Percentiles rank a stretch among this genome's conserved stretches.
Evolutionary conservation across 2,888 invertebrate species (phyloP).

Genomic region (Apotomis betuletana): DNA sequence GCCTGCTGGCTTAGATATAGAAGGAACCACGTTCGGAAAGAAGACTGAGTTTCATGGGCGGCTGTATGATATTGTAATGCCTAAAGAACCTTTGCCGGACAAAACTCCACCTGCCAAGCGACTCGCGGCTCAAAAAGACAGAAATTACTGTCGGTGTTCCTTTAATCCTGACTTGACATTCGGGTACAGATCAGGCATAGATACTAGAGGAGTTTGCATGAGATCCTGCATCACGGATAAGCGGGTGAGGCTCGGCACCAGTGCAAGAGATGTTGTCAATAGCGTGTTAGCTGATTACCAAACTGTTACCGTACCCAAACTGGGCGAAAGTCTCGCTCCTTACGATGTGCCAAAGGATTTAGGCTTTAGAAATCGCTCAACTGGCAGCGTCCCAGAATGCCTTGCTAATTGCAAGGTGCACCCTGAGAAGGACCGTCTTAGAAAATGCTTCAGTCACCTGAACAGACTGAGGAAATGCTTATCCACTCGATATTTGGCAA

Average conservation of each 20-base stretch:
- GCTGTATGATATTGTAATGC: slow-evolving; percentile 72
- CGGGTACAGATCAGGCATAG: slow-evolving; percentile 71
- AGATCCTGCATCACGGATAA: slow-evolving; percentile 73
- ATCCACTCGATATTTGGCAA: slow-evolving; percentile 59
- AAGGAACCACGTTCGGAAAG: slow-evolving; percentile 66
- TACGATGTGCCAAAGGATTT: slow-evolving; percentile 79
- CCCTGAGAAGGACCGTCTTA: slow-evolving; percentile 66
- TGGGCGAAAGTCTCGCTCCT: slow-evolving; percentile 75
- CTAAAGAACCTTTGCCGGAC: slow-evolving; percentile 63
- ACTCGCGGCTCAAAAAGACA: slow-evolving; percentile 58
- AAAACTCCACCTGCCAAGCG: slow-evolving; percentile 59
- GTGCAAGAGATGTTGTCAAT: slow-evolving; percentile 62
- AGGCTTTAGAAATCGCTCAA: slow-evolving; percentile 72
- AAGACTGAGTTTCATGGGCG: slow-evolving; percentile 57
- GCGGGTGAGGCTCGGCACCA: slow-evolving; percentile 63
- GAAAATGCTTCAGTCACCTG: slow-evolving; percentile 73
- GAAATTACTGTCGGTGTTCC: slow-evolving; percentile 70
- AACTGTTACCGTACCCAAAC: slow-evolving; percentile 59
- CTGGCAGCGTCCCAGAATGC: slow-evolving; percentile 76
- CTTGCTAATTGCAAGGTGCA: slow-evolving; percentile 65
- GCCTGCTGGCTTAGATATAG: slow-evolving; percentile 65
- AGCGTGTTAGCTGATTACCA: slow-evolving; percentile 71
- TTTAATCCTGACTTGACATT: slow-evolving; percentile 71
- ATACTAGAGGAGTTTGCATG: slow-evolving; percentile 77
- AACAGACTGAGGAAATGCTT: slow-evolving; percentile 70